Conservation (phyloP, 2,888 invertebrate genomes). For the Tipula lateralis region DNA sequence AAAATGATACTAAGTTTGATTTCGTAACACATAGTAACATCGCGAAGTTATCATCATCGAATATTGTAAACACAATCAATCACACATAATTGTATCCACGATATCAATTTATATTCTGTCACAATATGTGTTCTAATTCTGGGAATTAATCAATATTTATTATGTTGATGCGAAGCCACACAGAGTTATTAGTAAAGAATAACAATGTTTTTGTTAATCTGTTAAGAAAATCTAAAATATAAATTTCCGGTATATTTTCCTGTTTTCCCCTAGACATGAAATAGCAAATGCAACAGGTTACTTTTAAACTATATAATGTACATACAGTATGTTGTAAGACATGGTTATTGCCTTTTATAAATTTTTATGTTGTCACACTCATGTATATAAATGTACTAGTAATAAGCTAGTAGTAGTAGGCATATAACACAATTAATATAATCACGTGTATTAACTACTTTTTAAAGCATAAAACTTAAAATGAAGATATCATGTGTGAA, state of each 20-base stretch:
- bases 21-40: neutral
- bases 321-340: neutral
- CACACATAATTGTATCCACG: neutral
- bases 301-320: neutral
- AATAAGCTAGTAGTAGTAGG: too few species aligned
- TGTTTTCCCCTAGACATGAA: neutral
- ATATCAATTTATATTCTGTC: neutral
- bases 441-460: too few species aligned
- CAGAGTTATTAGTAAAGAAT: neutral
- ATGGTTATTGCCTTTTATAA: neutral
- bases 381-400: neutral
- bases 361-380: neutral
- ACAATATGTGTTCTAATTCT: neutral
- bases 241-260: neutral
- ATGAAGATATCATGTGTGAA: neutral
- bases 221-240: neutral
- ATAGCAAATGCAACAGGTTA: neutral
- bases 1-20: neutral
- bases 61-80: neutral
- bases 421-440: neutral
- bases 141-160: neutral
- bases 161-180: neutral
- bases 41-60: neutral
- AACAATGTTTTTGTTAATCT: neutral
- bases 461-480: neutral